Percentiles rank a stretch among this genome's conserved stretches.
These are phyloP conservation scores for Cryptoprocta ferox DNA, from an alignment of 2,797 vertebrate species.

Conservation along the genomic window DNA sequence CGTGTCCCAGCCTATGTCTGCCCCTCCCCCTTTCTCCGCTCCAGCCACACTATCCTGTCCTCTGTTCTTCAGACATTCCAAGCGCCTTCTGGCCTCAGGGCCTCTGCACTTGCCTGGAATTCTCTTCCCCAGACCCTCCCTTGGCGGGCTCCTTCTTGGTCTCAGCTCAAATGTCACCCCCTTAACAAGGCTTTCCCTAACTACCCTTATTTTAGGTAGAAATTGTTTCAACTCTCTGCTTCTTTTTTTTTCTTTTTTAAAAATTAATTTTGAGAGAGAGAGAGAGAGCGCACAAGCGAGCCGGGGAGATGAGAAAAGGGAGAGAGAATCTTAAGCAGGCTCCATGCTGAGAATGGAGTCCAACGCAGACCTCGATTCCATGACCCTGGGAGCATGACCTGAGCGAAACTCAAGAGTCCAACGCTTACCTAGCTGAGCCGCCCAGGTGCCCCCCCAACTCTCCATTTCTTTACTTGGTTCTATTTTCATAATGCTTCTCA, in stretches of 20 bases:
- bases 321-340: too few species aligned
- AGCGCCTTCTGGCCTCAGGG: background rate
- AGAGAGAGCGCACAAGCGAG: too few species aligned
- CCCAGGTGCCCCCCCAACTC: background rate
- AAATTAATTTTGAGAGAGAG: too few species aligned
- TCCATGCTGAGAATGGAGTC: too few species aligned
- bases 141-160: background rate
- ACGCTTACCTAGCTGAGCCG: too few species aligned
- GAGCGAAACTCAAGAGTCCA: too few species aligned
- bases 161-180: background rate
- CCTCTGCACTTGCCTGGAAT: background rate
- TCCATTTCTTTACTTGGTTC: background rate
- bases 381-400: too few species aligned
- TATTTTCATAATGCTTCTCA: background rate
- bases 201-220: background rate
- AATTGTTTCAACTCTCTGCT: background rate
- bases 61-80: background rate
- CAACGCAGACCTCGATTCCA: too few species aligned
- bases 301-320: too few species aligned
- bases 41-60: background rate
- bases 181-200: background rate
- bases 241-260: too few species aligned
- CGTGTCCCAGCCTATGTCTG: background rate
- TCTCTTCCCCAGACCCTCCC: background rate
- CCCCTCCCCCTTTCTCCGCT: background rate